These are phyloP conservation scores for Melanotaenia pygmaea DNA, from an alignment of 2,797 vertebrate species.

Conservation along the genomic window DNA sequence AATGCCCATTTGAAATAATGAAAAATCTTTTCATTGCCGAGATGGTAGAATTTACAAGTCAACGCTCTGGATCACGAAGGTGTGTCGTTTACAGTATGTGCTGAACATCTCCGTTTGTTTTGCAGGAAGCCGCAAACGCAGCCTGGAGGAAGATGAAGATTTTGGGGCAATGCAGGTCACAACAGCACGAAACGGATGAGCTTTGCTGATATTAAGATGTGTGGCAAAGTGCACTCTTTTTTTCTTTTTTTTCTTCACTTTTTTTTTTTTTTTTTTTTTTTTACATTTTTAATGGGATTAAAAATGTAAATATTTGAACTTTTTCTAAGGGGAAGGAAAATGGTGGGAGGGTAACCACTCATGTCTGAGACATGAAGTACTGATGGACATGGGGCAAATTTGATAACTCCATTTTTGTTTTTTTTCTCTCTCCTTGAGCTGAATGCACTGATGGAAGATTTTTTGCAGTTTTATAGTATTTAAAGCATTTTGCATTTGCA, in stretches of 20 bases:
- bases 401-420: conserved; percentile 59
- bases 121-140: conserved; percentile 93
- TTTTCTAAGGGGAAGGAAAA: conserved; percentile 74
- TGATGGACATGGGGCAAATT: conserved; percentile 56
- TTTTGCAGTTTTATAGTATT: conserved; percentile 98
- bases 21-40: neutral
- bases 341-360: conserved; percentile 53
- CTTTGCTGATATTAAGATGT: conserved; percentile 60
- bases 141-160: conserved; percentile 96
- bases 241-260: conserved; percentile 55
- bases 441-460: conserved; percentile 84
- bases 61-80: too few species aligned
- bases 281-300: conserved; percentile 87
- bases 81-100: too few species aligned
- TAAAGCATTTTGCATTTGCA: conserved; percentile 98
- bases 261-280: conserved; percentile 15
- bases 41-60: neutral
- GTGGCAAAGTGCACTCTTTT: conserved; percentile 67
- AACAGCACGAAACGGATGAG: conserved; percentile 90
- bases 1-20: neutral
- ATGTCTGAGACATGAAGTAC: conserved; percentile 76
- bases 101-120: neutral
- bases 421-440: conserved; percentile 54
- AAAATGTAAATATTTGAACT: conserved; percentile 86
- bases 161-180: conserved; percentile 93